These are phyloP conservation scores for Epinephelus awoara DNA, from an alignment of 2,797 vertebrate species.

Conservation along the genomic window DNA sequence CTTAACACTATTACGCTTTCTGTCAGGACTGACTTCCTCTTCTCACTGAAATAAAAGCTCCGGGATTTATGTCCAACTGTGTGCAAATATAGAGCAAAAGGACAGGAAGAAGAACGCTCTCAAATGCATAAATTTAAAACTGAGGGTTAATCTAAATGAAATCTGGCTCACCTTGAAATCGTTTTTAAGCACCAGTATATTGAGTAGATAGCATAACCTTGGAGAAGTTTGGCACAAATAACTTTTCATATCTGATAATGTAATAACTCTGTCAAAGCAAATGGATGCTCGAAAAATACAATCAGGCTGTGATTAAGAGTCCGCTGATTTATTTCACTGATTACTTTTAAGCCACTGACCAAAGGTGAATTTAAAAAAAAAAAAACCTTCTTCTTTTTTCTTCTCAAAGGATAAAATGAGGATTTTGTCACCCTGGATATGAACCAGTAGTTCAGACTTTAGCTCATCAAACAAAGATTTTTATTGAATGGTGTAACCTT, in stretches of 20 bases:
- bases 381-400: neutral
- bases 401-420: constrained; percentile 12
- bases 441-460: constrained; percentile 13
- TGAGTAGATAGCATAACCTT: constrained; percentile 57
- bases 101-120: constrained; percentile 1
- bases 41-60: constrained; percentile 1
- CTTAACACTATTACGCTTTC: neutral
- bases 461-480: constrained; percentile 50
- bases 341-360: constrained; percentile 45
- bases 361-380: constrained; percentile 38
- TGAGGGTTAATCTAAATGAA: constrained; percentile 82
- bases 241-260: constrained; percentile 72
- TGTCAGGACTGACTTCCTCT: constrained; percentile 8
- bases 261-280: constrained; percentile 67
- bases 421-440: constrained; percentile 19
- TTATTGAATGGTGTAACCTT: constrained; percentile 47
- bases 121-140: constrained; percentile 53
- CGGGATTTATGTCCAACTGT: constrained; percentile 12
- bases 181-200: constrained; percentile 50
- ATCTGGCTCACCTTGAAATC: constrained; percentile 75
- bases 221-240: constrained; percentile 61
- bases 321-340: constrained; percentile 60
- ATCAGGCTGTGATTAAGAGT: constrained; percentile 58
- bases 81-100: constrained; percentile 25
- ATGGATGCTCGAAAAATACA: constrained; percentile 49